These are phyloP conservation scores for Drosophila kuntzei DNA, from an alignment of 2,888 invertebrate genomes.

Conservation along the genomic window DNA sequence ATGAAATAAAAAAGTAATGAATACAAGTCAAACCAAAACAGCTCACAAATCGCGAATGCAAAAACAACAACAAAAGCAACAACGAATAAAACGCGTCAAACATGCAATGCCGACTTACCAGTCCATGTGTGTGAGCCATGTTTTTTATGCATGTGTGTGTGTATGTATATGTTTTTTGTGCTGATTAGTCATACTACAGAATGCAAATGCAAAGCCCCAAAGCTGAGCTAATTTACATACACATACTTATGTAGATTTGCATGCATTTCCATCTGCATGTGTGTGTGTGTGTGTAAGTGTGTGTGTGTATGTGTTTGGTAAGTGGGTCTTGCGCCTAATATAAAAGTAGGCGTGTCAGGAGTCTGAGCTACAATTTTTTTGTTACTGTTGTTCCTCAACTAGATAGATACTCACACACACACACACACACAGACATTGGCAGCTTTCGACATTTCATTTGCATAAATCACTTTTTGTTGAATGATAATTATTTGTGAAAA, in stretches of 20 bases:
- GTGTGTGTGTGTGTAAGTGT: slow-evolving; percentile 30
- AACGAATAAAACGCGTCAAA: slow-evolving; percentile 51
- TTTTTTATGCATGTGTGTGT: slow-evolving; percentile 5
- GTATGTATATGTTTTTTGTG: slow-evolving; percentile 36
- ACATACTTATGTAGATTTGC: slow-evolving; percentile 44
- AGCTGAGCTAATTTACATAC: slow-evolving; percentile 72
- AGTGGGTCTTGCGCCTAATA: slow-evolving; percentile 52
- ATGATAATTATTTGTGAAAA: slow-evolving; percentile 37
- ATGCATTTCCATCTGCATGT: slow-evolving; percentile 26
- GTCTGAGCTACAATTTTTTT: slow-evolving; percentile 27
- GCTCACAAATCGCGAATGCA: slow-evolving; percentile 38
- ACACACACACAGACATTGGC: too few relatives aligned
- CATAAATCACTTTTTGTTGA: slow-evolving; percentile 33
- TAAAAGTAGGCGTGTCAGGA: slow-evolving; percentile 42
- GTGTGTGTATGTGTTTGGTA: slow-evolving; percentile 47
- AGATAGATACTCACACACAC: slow-evolving; percentile 7
- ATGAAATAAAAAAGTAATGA: slow-evolving; percentile 31
- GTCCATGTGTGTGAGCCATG: slow-evolving; percentile 10
- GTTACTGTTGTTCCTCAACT: slow-evolving; percentile 12
- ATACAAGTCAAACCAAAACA: slow-evolving; percentile 45
- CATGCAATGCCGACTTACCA: slow-evolving; percentile 44
- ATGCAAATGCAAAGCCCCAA: slow-evolving; percentile 58
- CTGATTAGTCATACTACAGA: slow-evolving; percentile 73
- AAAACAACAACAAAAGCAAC: slow-evolving; percentile 18
- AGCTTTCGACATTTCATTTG: slow-evolving; percentile 53